A percentile compares a stretch with the other conserved stretches of the same genome.
phyloP scores from a whole-genome alignment of 2,888 invertebrate genomes.

The Torymus tubicola region DNA sequence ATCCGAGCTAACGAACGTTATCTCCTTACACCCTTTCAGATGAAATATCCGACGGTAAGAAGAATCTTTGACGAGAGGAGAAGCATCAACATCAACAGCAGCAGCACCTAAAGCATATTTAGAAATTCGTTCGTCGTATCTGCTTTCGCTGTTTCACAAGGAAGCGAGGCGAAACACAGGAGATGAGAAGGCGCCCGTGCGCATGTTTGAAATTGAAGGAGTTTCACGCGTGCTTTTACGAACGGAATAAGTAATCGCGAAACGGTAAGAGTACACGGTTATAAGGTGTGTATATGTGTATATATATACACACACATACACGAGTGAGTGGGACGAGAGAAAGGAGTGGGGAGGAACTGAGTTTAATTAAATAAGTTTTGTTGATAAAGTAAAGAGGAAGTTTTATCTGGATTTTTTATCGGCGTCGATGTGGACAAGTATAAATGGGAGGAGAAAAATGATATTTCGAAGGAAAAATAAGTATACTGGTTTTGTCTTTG shows the following conservation, averaged over 20 bases:
- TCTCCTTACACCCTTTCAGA: neutral
- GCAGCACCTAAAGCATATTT: slow-evolving; percentile 17
- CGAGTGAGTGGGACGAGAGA: too few species aligned
- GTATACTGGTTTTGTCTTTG: too few species aligned
- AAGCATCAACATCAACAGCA: too few species aligned
- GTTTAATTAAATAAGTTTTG: slow-evolving; percentile 59
- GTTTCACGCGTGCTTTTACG: slow-evolving; percentile 25
- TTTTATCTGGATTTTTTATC: slow-evolving; percentile 37
- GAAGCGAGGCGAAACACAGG: slow-evolving; percentile 22
- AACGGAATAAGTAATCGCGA: slow-evolving; percentile 51
- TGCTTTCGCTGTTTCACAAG: slow-evolving; percentile 47
- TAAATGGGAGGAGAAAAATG: neutral
- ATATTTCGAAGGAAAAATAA: neutral
- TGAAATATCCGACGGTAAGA: too few species aligned
- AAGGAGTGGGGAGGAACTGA: slow-evolving; percentile 9
- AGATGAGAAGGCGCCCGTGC: slow-evolving; percentile 34
- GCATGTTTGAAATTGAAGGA: slow-evolving; percentile 51
- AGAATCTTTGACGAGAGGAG: too few species aligned
- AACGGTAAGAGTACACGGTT: neutral
- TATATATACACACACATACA: too few species aligned
- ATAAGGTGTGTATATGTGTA: neutral
- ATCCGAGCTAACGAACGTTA: too few species aligned
- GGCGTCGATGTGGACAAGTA: neutral
- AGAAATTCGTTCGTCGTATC: slow-evolving; percentile 33
- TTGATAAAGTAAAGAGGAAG: slow-evolving; percentile 41